Conservation (phyloP, 1,140 invertebrate genomes). For the Ooceraea biroi region DNA sequence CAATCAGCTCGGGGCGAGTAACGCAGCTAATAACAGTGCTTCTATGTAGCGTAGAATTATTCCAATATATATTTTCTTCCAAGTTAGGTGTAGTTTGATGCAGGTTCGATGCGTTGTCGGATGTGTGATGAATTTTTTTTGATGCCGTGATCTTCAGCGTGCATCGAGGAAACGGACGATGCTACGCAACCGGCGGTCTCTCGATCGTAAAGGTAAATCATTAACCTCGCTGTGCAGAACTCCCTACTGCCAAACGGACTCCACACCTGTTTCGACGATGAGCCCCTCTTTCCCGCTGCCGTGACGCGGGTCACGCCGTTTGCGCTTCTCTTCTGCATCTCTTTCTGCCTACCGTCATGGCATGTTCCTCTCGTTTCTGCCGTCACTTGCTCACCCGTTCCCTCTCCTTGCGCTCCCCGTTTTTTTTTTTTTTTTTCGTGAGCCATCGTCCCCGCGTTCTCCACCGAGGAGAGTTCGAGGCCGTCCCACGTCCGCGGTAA, state of each 20-base stretch:
- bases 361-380: neutral
- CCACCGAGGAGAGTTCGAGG: constrained; percentile 65
- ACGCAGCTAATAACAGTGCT: no score
- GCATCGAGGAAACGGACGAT: no score
- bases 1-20: no score
- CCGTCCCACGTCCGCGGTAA: constrained; percentile 70
- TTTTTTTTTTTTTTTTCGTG: constrained; percentile 43
- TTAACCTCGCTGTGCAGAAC: constrained; percentile 70
- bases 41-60: no score
- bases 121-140: no score
- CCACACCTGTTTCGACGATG: constrained; percentile 73
- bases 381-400: neutral
- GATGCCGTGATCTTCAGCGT: no score
- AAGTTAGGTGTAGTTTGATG: no score
- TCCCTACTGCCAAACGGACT: constrained; percentile 42
- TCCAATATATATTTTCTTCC: no score
- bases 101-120: no score
- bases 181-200: constrained; percentile 41
- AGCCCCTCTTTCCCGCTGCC: constrained; percentile 63
- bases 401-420: neutral
- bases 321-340: constrained; percentile 30
- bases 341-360: neutral
- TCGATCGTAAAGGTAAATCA: constrained; percentile 72
- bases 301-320: constrained; percentile 58
- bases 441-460: constrained; percentile 23